Percentiles rank a stretch among this genome's conserved stretches.
Evolutionary conservation across 2,797 vertebrate species (phyloP).

Genomic region (Syndactyla subalaris): DNA sequence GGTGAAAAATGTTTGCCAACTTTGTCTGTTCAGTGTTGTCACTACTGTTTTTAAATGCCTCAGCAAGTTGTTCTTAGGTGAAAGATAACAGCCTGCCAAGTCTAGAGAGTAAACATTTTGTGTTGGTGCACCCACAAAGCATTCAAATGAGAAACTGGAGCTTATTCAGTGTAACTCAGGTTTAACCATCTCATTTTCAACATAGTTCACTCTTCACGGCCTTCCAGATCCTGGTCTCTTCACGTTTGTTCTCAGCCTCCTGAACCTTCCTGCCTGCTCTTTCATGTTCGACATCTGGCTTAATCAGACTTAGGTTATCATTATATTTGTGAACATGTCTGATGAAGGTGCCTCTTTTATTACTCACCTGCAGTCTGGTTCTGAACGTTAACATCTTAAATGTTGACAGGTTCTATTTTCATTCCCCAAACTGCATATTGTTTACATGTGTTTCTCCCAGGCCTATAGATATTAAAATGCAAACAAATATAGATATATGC

Average conservation of each 20-base stretch:
- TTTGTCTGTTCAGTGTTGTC: neutral
- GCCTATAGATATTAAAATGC: neutral
- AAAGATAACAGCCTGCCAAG: conserved; percentile 27
- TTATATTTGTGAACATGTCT: conserved; percentile 43
- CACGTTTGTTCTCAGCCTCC: neutral
- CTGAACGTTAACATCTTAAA: conserved; percentile 39
- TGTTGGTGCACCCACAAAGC: neutral
- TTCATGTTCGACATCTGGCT: conserved; percentile 46
- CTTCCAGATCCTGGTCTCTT: neutral
- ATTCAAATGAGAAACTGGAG: neutral
- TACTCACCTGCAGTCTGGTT: conserved; percentile 34
- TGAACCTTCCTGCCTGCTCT: neutral
- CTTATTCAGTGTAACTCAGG: neutral
- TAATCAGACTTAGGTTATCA: conserved; percentile 19
- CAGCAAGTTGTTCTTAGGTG: neutral
- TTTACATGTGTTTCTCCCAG: conserved; percentile 19
- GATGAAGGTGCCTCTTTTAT: conserved; percentile 48
- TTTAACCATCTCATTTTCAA: conserved; percentile 20
- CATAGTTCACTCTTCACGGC: neutral
- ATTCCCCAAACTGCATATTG: conserved; percentile 5
- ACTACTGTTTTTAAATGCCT: neutral
- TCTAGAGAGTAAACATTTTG: conserved; percentile 25
- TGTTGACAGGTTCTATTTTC: neutral
- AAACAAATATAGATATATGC: neutral
- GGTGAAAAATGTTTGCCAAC: neutral